Percentiles rank a stretch among this genome's conserved stretches.
Conservation (phyloP, 2,113 vertebrate species). For the Pluvialis apricaria region DNA sequence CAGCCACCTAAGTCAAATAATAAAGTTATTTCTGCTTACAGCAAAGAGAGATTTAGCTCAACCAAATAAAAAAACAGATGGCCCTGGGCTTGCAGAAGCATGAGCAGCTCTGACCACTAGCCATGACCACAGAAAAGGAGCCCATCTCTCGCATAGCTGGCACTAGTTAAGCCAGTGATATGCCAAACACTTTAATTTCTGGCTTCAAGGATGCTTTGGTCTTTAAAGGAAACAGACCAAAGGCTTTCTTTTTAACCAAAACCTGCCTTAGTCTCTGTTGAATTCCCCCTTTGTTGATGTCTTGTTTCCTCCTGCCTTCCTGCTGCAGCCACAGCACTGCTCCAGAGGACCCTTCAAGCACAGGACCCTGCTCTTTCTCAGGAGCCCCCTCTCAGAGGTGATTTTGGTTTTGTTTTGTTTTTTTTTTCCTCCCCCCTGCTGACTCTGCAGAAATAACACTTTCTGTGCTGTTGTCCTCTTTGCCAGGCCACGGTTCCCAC, state of each 20-base stretch:
- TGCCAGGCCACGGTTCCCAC: rapidly evolving
- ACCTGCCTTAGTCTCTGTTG: neutral
- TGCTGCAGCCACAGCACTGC: neutral
- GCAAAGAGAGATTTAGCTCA: neutral
- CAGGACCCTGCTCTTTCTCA: neutral
- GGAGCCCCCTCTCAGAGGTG: neutral
- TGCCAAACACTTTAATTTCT: neutral
- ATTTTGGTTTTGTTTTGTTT: neutral
- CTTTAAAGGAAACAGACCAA: neutral
- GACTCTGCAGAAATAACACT: neutral
- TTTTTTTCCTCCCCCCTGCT: too few species aligned
- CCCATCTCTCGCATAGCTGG: neutral
- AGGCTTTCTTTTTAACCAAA: neutral
- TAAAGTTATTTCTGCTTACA: neutral
- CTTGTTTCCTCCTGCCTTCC: neutral
- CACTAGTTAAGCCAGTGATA: neutral
- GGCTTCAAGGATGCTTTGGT: neutral
- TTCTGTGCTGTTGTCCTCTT: too few species aligned
- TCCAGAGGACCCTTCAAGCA: neutral
- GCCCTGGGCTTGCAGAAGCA: neutral
- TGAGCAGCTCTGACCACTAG: neutral
- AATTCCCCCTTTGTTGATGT: neutral
- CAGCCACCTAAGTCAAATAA: neutral
- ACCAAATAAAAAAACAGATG: neutral
- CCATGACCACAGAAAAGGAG: neutral